Conservation (phyloP, 1,140 invertebrate species). For the Lepidostoma basale region DNA sequence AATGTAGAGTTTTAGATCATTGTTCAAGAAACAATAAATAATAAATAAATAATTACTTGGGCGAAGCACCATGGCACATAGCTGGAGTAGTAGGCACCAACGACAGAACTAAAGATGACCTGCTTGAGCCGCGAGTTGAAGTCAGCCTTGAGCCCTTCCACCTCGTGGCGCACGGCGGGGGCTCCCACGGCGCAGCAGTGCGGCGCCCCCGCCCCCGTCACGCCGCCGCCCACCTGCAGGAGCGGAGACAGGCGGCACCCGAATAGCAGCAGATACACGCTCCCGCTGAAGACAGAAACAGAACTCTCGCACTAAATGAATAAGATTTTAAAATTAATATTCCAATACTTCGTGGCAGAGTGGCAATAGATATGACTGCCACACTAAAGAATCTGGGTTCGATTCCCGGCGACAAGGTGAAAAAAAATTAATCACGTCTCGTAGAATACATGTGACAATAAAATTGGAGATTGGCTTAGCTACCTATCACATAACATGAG, state of each 20-base stretch:
- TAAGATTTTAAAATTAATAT: too few relatives aligned
- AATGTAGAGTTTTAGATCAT: too few relatives aligned
- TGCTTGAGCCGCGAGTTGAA: conserved; percentile 90
- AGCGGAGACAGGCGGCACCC: conserved; percentile 75
- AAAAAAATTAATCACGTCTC: too few relatives aligned
- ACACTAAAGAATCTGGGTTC: too few relatives aligned
- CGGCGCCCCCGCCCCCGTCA: conserved; percentile 59
- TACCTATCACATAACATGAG: too few relatives aligned
- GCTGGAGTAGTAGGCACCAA: conserved; percentile 89
- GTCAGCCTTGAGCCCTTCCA: conserved; percentile 81
- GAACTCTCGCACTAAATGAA: conserved; percentile 2
- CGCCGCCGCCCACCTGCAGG: conserved; percentile 68
- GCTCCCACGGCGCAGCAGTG: conserved; percentile 76
- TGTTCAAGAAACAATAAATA: background rate
- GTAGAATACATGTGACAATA: too few relatives aligned
- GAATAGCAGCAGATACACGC: conserved; percentile 87
- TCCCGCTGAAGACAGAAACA: conserved; percentile 62
- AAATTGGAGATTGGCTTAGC: too few relatives aligned
- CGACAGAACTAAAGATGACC: conserved; percentile 86
- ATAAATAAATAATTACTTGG: conserved; percentile 63
- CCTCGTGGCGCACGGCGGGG: conserved; percentile 79
- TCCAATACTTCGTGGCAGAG: too few relatives aligned
- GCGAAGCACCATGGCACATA: conserved; percentile 91
- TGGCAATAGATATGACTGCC: too few relatives aligned
- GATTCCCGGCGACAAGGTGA: too few relatives aligned